Evolutionary conservation across 2,888 invertebrate genomes (phyloP), one percentile per base, ranked within the genome.

Genomic region (Spilosoma lubricipeda): DNA sequence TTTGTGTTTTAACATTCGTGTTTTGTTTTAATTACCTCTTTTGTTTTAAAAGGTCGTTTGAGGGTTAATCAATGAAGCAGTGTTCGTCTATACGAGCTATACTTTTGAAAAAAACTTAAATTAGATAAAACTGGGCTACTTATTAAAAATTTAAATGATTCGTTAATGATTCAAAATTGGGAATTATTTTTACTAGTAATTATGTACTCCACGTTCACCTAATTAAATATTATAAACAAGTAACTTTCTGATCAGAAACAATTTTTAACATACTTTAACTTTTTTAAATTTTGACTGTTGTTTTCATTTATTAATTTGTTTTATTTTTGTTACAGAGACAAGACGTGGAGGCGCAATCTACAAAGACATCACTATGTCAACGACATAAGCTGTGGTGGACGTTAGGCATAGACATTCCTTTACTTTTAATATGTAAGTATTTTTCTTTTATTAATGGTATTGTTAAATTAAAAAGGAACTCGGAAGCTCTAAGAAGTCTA

Each of bases 331-430:
- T 91, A 3, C 92, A 95, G 95, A 92, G 90, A 85, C 85, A 88
- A 78, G 94, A 95, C 59, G 74, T 92, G 66, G 95, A 94, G 72
- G 88, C 91, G 0, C 93, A 93, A 70, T 83, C 85, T 1, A 48
- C 85, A 15, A 82, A 80, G n/a, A 76, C 79, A 8, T 59, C 36
- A 4, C 81, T 79, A 15, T 70, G 78, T 0, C 81, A 74, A 11
- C 77, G 79, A 39, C 85, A 87, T 59, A 89, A 88, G 45, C 56
- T 90, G 8, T 90, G 90, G 84, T 94, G 94, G 93, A 88, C 81
- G 0, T 20, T 94, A 0, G 84, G 85, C 3, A 66, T 92, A 0
- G 94, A 95, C 71, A 13, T 93, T 7, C 93, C 94, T 15, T 80
- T 95, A 23, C 75, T 94, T 42, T 1, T 90, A 11, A 76, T 91